These are phyloP conservation scores for Drosophila prolongata DNA, from an alignment of 2,888 invertebrate genomes.

Conservation along the genomic window DNA sequence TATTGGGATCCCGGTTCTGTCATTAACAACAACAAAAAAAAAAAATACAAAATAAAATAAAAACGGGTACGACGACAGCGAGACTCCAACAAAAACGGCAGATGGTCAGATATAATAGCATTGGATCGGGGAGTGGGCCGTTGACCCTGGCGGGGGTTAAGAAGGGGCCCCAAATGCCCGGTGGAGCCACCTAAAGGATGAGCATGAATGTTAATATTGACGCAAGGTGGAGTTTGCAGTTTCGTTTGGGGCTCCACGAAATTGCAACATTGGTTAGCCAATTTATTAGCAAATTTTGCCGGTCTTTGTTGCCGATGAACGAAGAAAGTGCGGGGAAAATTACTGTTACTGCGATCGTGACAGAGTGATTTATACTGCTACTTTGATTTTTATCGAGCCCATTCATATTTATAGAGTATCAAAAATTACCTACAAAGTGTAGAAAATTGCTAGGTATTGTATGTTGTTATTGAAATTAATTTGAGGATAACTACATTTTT, in stretches of 20 bases:
- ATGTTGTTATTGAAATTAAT: slow-evolving; percentile 8
- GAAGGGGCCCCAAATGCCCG: slow-evolving; percentile 2
- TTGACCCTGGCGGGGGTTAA: slow-evolving; percentile 59
- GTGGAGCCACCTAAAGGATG: slow-evolving; percentile 58
- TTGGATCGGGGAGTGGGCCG: slow-evolving; percentile 58
- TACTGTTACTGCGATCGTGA: slow-evolving; percentile 40
- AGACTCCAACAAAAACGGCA: slow-evolving; percentile 49
- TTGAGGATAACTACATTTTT: neutral
- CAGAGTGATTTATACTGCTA: slow-evolving; percentile 40
- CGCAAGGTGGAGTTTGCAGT: slow-evolving; percentile 67
- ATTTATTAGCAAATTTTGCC: slow-evolving; percentile 73
- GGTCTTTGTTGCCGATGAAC: slow-evolving; percentile 16
- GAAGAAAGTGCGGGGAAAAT: slow-evolving; percentile 14
- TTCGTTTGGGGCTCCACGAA: neutral
- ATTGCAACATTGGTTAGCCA: slow-evolving; percentile 60
- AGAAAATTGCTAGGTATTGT: slow-evolving; percentile 14
- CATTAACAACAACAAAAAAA: slow-evolving; percentile 22
- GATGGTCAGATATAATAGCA: slow-evolving; percentile 72
- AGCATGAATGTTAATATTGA: slow-evolving; percentile 76
- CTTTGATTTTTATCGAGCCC: slow-evolving; percentile 29
- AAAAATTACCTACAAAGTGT: slow-evolving; percentile 30
- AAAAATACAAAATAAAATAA: neutral
- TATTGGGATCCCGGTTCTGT: slow-evolving; percentile 48
- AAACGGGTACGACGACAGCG: slow-evolving; percentile 10
- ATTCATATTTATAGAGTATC: slow-evolving; percentile 29